A percentile compares a stretch with the other conserved stretches of the same genome.
These are phyloP conservation scores for Bellardia bayeri DNA, from an alignment of 2,888 invertebrate species.

Conservation along the genomic window DNA sequence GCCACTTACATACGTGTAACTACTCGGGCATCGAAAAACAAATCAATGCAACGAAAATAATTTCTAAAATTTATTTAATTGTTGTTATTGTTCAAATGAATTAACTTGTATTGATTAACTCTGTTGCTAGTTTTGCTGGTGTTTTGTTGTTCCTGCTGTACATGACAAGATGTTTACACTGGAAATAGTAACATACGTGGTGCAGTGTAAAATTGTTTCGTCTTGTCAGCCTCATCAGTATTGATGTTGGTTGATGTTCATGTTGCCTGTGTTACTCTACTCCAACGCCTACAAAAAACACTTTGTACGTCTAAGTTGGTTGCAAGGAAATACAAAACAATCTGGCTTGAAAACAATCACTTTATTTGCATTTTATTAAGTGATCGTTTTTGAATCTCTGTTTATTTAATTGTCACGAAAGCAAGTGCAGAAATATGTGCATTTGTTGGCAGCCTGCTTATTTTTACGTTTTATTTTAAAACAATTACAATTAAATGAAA, in stretches of 20 bases:
- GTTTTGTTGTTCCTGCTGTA: slow-evolving; percentile 35
- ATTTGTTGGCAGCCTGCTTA: background rate
- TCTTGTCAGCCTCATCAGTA: slow-evolving; percentile 71
- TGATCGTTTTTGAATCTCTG: slow-evolving; percentile 45
- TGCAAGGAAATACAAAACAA: background rate
- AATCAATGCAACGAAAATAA: slow-evolving; percentile 41
- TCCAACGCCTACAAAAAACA: slow-evolving; percentile 67
- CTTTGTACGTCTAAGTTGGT: slow-evolving; percentile 14
- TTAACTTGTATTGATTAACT: slow-evolving; percentile 69
- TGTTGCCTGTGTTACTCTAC: slow-evolving; percentile 50
- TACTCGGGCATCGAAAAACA: background rate
- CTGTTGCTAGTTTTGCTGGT: background rate
- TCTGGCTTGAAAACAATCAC: slow-evolving; percentile 39
- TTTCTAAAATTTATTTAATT: slow-evolving; percentile 63
- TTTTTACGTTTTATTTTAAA: slow-evolving; percentile 16
- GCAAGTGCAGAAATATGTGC: slow-evolving; percentile 37
- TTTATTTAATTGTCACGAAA: slow-evolving; percentile 62
- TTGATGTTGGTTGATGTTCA: slow-evolving; percentile 56
- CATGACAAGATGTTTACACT: slow-evolving; percentile 54
- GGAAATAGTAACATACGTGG: slow-evolving; percentile 34
- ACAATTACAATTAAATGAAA: slow-evolving; percentile 36
- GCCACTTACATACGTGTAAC: slow-evolving; percentile 24
- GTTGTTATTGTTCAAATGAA: slow-evolving; percentile 52
- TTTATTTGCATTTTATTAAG: slow-evolving; percentile 61
- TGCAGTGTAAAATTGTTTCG: slow-evolving; percentile 33